These are phyloP conservation scores for Temnothorax curvispinosus DNA, from an alignment of 1,140 invertebrate genomes.

Conservation along the genomic window DNA sequence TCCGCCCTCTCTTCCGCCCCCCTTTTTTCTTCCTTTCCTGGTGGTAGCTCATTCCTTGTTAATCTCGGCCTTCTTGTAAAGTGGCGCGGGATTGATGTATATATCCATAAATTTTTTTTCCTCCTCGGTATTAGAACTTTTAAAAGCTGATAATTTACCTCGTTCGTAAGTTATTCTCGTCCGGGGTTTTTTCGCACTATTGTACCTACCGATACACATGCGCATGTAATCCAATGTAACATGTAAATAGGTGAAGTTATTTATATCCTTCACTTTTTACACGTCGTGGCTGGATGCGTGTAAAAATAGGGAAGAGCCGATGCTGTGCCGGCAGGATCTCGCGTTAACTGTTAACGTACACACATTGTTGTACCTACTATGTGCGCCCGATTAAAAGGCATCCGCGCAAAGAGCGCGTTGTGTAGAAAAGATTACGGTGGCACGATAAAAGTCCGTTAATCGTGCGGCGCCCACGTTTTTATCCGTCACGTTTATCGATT, in stretches of 20 bases:
- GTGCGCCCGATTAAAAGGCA: constrained; percentile 49
- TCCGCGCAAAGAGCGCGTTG: constrained; percentile 52
- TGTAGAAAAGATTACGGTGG: constrained; percentile 48
- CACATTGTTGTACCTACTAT: too few relatives aligned
- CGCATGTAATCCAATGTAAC: constrained; percentile 60
- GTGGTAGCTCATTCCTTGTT: background rate
- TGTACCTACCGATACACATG: constrained; percentile 58
- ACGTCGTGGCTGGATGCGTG: constrained; percentile 52
- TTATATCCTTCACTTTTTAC: constrained; percentile 57
- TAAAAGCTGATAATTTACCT: constrained; percentile 59
- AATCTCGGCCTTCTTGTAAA: constrained; percentile 25
- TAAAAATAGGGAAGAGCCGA: constrained; percentile 59
- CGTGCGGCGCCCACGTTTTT: constrained; percentile 15
- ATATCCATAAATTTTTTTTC: background rate
- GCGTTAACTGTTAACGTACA: constrained; percentile 43
- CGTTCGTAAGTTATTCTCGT: constrained; percentile 51
- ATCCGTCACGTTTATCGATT: constrained; percentile 32
- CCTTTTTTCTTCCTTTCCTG: background rate
- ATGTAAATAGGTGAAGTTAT: constrained; percentile 57
- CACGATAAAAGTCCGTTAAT: constrained; percentile 53
- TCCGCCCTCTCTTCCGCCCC: background rate
- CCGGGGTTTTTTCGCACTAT: constrained; percentile 48
- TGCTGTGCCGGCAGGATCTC: constrained; percentile 41
- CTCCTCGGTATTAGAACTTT: constrained; percentile 30
- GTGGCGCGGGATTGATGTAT: constrained; percentile 1